Percentiles rank a stretch among this genome's conserved stretches.
Evolutionary conservation across 2,888 invertebrate genomes (phyloP).

Genomic region (Leucophenga maculata): DNA sequence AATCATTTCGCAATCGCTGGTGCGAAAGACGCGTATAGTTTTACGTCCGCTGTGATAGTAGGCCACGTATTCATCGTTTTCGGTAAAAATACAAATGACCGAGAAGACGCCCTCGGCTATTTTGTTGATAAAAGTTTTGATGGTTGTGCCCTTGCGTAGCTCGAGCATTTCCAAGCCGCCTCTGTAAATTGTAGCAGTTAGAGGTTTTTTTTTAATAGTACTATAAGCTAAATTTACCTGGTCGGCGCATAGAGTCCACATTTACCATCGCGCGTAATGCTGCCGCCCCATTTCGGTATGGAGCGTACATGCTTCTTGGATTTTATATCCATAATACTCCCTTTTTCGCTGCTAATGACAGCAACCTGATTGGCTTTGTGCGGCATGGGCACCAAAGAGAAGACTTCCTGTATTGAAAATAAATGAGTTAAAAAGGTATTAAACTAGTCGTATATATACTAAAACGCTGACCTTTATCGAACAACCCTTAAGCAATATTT

Average conservation of each 20-base stretch:
- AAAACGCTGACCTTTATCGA: slow-evolving; percentile 76
- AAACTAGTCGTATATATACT: no score
- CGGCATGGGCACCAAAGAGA: slow-evolving; percentile 84
- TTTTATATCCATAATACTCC: slow-evolving; percentile 90
- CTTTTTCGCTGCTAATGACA: slow-evolving; percentile 91
- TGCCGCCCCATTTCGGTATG: slow-evolving; percentile 93
- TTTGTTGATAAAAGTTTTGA: slow-evolving; percentile 91
- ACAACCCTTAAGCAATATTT: slow-evolving; percentile 73
- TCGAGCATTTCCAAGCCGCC: slow-evolving; percentile 95
- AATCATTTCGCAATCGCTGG: slow-evolving; percentile 89
- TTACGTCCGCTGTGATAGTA: slow-evolving; percentile 96
- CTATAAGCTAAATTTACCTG: slow-evolving; percentile 70
- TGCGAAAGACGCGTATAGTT: slow-evolving; percentile 93
- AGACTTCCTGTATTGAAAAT: slow-evolving; percentile 76
- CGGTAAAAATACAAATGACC: slow-evolving; percentile 94
- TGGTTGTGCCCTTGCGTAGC: slow-evolving; percentile 88
- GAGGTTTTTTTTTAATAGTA: neutral
- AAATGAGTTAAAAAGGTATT: neutral
- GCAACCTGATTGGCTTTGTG: slow-evolving; percentile 89
- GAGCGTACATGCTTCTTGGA: slow-evolving; percentile 89
- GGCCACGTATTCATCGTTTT: slow-evolving; percentile 93
- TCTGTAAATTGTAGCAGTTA: slow-evolving; percentile 71
- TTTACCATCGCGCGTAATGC: slow-evolving; percentile 88
- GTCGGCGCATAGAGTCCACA: slow-evolving; percentile 93
- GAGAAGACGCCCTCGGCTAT: slow-evolving; percentile 98